A percentile compares a stretch with the other conserved stretches of the same genome.
Evolutionary conservation across 2,113 vertebrate species (phyloP).

Genomic region (Lagopus muta): DNA sequence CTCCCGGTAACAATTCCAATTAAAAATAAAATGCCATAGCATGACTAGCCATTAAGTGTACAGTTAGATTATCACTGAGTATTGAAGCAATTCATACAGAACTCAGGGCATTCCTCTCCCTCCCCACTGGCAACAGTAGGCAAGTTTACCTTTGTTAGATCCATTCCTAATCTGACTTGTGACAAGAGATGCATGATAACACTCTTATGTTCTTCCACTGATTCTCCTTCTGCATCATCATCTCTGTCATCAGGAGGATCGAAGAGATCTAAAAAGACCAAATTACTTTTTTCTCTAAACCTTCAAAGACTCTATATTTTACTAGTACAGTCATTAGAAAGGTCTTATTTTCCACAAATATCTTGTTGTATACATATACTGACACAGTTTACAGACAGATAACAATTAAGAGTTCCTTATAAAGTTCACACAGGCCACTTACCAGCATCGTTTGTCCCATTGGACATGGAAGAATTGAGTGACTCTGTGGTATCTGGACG

Average conservation of each 20-base stretch:
- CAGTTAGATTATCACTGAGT: neutral
- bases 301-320: neutral
- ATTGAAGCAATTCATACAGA: neutral
- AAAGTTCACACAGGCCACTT: neutral
- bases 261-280: constrained; percentile 84
- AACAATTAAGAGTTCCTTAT: neutral
- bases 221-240: constrained; percentile 93
- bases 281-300: neutral
- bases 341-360: neutral
- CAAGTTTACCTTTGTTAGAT: constrained; percentile 92
- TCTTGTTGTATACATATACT: neutral
- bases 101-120: neutral
- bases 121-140: neutral
- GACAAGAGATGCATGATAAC: constrained; percentile 99
- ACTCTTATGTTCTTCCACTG: constrained; percentile 98
- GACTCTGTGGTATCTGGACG: constrained; percentile 94
- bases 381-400: neutral
- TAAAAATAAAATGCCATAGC: neutral
- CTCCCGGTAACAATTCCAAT: neutral
- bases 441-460: constrained; percentile 96
- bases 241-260: constrained; percentile 94
- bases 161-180: constrained; percentile 97
- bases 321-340: neutral
- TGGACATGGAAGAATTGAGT: constrained; percentile 95
- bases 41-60: neutral